Base-by-base conservation (phyloP, 2,888 invertebrate species). In the Bembecia ichneumoniformis region DNA sequence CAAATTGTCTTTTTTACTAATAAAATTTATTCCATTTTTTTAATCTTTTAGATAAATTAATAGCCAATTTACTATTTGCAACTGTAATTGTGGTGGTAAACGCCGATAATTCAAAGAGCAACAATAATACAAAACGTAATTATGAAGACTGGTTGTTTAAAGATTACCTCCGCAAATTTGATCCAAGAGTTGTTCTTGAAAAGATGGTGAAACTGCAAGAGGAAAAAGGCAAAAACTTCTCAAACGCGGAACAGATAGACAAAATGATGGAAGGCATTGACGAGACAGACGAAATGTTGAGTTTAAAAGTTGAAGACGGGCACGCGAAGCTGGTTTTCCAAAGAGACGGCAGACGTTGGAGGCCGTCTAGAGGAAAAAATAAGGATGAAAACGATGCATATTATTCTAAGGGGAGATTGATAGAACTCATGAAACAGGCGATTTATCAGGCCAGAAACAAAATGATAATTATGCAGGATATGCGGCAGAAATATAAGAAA, bases 371-470 rank as follows among this genome's bases (percentile, higher is more conserved):
- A 0, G 1, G 47, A 3, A 9, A 3, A 3, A 17, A 14, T n/a
- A 14, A 10, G 16, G 15, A 16, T 15, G 5, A 3, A 4, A 0
- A 1, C 11, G 76, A 76, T 43, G 14, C 1, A 0, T 72, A 61
- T 47, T 52, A 51, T 10, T 3, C 66, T 0, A 62, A 68, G 35
- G 53, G 49, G 1, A 59, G 80, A 10, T 4, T 80, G 0, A 58
- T 63, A 4, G 77, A 77, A 17, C 53, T 81, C 4, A 77, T 78
- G 68, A 74, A 74, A 45, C 77, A 77, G 46, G 65, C 69, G 0
- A 69, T 81, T 9, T 81, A 77, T 49, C 71, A 69, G 48, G 60
- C 72, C 0, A 60, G 81, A 43, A 69, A 74, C 20, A 73, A 65
- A 49, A 66, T 81, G 74, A 53, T 68, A 0, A 47, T 68, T 0